Percentiles rank a stretch among this genome's conserved stretches.
phyloP scores from a whole-genome alignment of 1,140 invertebrate genomes.

The Caenorhabditis elegans region WBcel235 BX284606.5:14823001-14823500 shows the following conservation, averaged over 20 bases:
- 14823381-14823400: not conserved
- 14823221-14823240: conserved; percentile 29
- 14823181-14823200: conserved; percentile 32
- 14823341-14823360: not conserved
- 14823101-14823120: not conserved
- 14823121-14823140: not conserved
- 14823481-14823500: too few species aligned
- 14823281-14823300: not conserved
- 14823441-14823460: too few species aligned
- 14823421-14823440: too few species aligned
- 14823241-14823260: conserved; percentile 22
- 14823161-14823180: not conserved
- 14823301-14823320: not conserved
- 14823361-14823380: conserved; percentile 16
- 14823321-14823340: conserved; percentile 18
- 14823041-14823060: too few species aligned
- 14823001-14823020: not conserved
- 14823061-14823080: too few species aligned
- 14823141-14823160: not conserved
- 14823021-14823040: too few species aligned
- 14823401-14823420: too few species aligned
- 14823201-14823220: conserved; percentile 32
- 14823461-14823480: too few species aligned
- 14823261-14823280: conserved; percentile 27
- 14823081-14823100: not conserved